Percentiles rank a stretch among this genome's conserved stretches.
These are phyloP conservation scores for Hesperophylax magnus DNA, from an alignment of 1,140 invertebrate species.

Conservation along the genomic window DNA sequence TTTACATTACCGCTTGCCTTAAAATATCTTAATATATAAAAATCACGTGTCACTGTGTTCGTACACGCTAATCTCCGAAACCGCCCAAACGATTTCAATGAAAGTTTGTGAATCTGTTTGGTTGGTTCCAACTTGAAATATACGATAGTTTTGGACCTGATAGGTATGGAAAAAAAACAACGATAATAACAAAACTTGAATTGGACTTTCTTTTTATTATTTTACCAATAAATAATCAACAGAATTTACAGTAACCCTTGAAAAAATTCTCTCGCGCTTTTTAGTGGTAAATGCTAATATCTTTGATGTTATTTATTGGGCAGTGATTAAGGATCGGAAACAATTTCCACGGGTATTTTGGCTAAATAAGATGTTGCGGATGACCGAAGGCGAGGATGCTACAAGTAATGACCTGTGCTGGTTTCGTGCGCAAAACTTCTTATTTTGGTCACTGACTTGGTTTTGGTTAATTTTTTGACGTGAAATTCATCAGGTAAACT, in stretches of 20 bases:
- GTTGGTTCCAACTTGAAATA: too few species aligned
- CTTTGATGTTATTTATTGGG: background rate
- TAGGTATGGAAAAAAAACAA: too few species aligned
- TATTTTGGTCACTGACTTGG: background rate
- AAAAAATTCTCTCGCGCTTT: background rate
- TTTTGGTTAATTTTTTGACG: too few species aligned
- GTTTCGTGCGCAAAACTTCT: background rate
- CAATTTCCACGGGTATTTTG: constrained; percentile 10
- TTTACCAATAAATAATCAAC: background rate
- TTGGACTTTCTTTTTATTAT: background rate
- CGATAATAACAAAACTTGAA: too few species aligned
- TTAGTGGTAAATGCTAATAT: background rate
- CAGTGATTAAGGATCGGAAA: constrained; percentile 11
- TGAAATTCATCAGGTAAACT: too few species aligned
- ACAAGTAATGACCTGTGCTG: background rate
- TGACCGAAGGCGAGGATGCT: background rate
- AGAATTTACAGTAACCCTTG: background rate
- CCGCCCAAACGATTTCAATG: too few species aligned
- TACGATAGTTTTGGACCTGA: too few species aligned
- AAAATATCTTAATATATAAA: too few species aligned
- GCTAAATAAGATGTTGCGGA: constrained; percentile 20
- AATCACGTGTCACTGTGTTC: too few species aligned
- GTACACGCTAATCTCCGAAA: too few species aligned
- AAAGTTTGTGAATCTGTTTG: too few species aligned
- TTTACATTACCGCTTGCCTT: too few species aligned